Base-by-base conservation (phyloP, 2,888 invertebrate genomes). In the Caenorhabditis drosophilae region DNA sequence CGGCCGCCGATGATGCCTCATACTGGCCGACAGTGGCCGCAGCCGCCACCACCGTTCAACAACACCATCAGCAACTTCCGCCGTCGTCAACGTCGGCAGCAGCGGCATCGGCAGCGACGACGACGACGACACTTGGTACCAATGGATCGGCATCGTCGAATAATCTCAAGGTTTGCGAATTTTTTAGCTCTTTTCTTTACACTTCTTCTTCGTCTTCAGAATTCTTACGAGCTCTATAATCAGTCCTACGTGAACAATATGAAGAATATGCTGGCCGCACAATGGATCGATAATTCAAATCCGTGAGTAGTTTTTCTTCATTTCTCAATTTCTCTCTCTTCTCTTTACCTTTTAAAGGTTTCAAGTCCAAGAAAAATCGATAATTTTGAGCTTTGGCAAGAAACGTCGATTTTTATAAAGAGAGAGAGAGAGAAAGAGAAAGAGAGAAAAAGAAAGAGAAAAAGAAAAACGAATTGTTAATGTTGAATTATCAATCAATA, bases 231-330 rank as follows among this genome's bases (percentile, higher is more conserved):
- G 26, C 71, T 73, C 22, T 74, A 75, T 52, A 69, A 74, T 38
- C 62, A 78, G 35, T 69, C 61, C 20, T 81, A 81, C 59, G 76
- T 81, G 76, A 81, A 79, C 58, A 81, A 76, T 47, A 76, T 81
- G 76, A 73, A 79, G 66, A 71, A 73, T 45, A 75, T 76, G 71
- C 60, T 79, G n/a, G 78, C 78, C 11, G 79, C 77, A 7, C 75
- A 76, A 26, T 80, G 80, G 80, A 76, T 66, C 35, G 79, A 76
- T 42, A 71, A 71, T 34, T 26, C 62, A 0, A 73, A 75, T 62
- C 70, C 75, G 75, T 75, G 20, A 60, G 73, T 66, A n/a, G 40
- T 53, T n/a, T 57, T 34, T 20, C 1, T 41, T 25, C 12, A 11
- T 23, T 18, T 45, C 4, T 42, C 11, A 20, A 42, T 18, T 42